Evolutionary conservation across 2,113 vertebrate genomes (phyloP).

Genomic region (Centropus unirufus): DNA sequence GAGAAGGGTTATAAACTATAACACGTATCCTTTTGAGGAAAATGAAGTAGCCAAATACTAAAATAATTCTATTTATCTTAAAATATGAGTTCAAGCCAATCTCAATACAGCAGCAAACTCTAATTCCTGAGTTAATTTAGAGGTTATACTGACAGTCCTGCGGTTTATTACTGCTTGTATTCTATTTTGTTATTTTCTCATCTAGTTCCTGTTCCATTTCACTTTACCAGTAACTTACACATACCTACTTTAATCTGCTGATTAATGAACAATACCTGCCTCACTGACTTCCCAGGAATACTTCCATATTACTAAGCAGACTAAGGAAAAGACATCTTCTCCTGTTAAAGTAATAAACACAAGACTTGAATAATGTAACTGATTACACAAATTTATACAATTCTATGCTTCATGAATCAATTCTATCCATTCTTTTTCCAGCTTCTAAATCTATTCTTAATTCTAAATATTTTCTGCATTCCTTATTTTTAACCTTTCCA

Average conservation of each 20-base stretch:
- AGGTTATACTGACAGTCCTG: not conserved
- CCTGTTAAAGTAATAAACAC: conserved; percentile 45
- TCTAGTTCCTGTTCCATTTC: not conserved
- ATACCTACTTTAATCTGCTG: not conserved
- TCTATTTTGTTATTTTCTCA: not conserved
- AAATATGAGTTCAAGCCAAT: not conserved
- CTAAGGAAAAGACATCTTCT: not conserved
- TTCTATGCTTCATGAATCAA: conserved; percentile 28
- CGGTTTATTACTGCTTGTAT: not conserved
- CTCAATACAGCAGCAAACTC: not conserved
- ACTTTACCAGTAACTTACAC: not conserved
- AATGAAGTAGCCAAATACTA: not conserved
- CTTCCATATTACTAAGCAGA: not conserved
- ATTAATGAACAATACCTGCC: not conserved
- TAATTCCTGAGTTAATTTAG: not conserved
- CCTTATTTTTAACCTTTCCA: not conserved
- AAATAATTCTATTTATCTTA: not conserved
- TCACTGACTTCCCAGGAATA: not conserved
- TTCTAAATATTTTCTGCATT: not conserved
- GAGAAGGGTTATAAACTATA: not conserved
- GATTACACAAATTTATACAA: conserved; percentile 11
- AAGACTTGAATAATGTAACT: not conserved
- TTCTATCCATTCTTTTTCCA: not conserved
- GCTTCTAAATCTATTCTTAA: conserved; percentile 7
- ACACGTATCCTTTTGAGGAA: not conserved